Base-by-base conservation (phyloP, 2,888 invertebrate genomes). In the Yponomeuta cagnagella region DNA sequence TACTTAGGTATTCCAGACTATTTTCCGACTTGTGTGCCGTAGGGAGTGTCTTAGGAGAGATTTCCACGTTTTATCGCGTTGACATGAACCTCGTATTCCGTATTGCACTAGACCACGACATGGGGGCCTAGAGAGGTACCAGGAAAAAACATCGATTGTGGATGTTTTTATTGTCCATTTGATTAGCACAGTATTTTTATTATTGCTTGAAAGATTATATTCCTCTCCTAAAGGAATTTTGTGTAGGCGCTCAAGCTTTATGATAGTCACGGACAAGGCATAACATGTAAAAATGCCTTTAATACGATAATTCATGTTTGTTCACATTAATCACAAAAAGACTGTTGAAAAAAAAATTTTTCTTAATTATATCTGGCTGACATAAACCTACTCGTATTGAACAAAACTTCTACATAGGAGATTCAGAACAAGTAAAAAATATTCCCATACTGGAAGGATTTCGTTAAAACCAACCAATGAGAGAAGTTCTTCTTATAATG, bases 11-110 rank as follows among this genome's bases (percentile, higher is more conserved):
- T 65, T 65, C 31, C 31, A 12, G 33, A 65, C 30, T 65, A 33
- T 10, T 31, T 9, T 30, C 12, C 65, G 64, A 33, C 65, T 10
- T n/a, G 65, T 65, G 65, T 31, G 63, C 31, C 30, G 65, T 8
- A 31, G 65, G 23, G 68, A 58, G 75, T 72, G 74, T 74, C 72
- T 73, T 73, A 72, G 71, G 71, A 74, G 72, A 77, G 76, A 81
- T 81, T 80, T 79, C 76, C 80, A 79, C 82, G 80, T 82, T 84
- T 83, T 86, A 84, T 86, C 80, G 81, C 81, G 84, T 82, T 84
- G 86, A 85, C 81, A 83, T 82, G 83, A 79, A 82, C 77, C 80
- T 75, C 77, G 82, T 83, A 83, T 82, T 84, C 82, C 84, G 86
- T 87, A 88, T 86, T 87, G 86, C 86, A 84, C 83, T 83, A 81